Base-by-base conservation (phyloP, 2,888 invertebrate genomes). In the Tipula unca region DNA sequence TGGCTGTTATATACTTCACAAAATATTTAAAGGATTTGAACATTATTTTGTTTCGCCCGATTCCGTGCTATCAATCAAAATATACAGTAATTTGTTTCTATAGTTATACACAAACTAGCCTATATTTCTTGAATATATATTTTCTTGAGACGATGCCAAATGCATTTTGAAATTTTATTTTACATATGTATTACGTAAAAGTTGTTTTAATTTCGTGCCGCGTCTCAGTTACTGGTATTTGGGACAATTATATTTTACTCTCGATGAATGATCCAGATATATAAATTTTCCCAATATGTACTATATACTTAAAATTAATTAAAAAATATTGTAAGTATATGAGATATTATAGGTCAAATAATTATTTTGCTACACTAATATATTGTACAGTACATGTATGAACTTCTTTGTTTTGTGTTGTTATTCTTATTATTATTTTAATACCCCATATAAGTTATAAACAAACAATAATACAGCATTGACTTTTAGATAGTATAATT, bases 331-430 rank as follows among this genome's bases (percentile, higher is more conserved):
- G 48, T 69, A 54, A 17, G 25, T 69, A 25, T 10, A 69, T 25
- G 69, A 69, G 69, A 69, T 69, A 69, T n/a, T n/a, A 69, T 69
- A 69, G 69, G 69, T 69, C 69, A 69, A 25, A 69, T 69, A 69
- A 69, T 69, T 69, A 69, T 69, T 69, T 69, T 69, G 25, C 25
- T 25, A n/a, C n/a, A n/a, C n/a, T n/a, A n/a, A n/a, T n/a, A 10
- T 48, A 69, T 48, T 17, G 17, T 69, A 69, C 25, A 13, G 25
- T 48, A 17, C 17, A 25, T 69, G 8, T 25, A 69, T 25, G 69
- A 25, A 69, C 69, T 69, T 69, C 69, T 54, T 54, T 3, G 48
- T 17, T 4, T 17, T 4, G 4, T 32, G 4, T 4, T 32, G 6
- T 32, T 6, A 39, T 54, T 54, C 20, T 54, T 54, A 54, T 48